Evolutionary conservation across 2,113 vertebrate species (phyloP).

Genomic region (Patagioenas fasciata): DNA sequence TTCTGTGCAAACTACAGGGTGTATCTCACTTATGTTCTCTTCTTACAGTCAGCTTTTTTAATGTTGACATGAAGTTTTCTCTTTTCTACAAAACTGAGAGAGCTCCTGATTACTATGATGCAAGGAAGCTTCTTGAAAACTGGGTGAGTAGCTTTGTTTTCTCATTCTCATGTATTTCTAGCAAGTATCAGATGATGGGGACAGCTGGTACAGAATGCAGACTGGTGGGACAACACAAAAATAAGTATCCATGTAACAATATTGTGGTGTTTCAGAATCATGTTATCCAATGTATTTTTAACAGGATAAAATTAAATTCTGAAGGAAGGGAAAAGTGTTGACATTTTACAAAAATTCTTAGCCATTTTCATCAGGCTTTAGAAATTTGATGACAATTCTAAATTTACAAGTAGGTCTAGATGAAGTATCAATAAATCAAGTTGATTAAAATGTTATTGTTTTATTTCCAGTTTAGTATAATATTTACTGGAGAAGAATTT

Average conservation of each 20-base stretch:
- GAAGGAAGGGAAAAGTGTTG: neutral
- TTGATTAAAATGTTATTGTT: neutral
- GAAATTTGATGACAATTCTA: neutral
- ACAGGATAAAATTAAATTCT: neutral
- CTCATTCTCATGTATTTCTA: neutral
- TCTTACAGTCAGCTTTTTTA: slow-evolving; percentile 72
- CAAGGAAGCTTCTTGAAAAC: slow-evolving; percentile 42
- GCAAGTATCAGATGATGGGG: neutral
- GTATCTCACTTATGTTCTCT: neutral
- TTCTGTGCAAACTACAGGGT: neutral
- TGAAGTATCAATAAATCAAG: neutral
- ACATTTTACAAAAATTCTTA: neutral
- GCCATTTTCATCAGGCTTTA: neutral
- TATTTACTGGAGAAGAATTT: slow-evolving; percentile 56
- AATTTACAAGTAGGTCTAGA: neutral
- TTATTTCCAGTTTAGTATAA: slow-evolving; percentile 59
- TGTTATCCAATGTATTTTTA: neutral
- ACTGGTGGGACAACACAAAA: neutral
- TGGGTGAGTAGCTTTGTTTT: slow-evolving; percentile 62
- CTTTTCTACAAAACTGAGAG: slow-evolving; percentile 39
- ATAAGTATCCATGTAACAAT: neutral
- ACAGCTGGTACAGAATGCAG: neutral
- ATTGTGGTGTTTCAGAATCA: neutral
- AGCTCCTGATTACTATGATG: slow-evolving; percentile 26
- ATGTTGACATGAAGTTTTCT: slow-evolving; percentile 46